These are phyloP conservation scores for Zhuqinia jingwanae DNA, from an alignment of 2,888 invertebrate genomes.

Conservation along the genomic window DNA sequence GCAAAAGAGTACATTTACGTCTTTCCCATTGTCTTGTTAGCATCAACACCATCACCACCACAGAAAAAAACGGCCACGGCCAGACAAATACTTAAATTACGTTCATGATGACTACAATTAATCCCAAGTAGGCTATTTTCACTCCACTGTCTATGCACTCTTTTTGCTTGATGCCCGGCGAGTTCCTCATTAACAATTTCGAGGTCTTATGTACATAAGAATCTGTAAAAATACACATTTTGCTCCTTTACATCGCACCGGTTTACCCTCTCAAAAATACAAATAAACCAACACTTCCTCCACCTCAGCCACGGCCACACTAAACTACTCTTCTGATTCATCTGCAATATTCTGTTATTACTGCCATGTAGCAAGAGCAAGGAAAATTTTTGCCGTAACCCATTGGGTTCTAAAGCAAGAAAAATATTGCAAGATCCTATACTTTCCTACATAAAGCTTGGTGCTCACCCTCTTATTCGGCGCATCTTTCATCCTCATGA, in stretches of 20 bases:
- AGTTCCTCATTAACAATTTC: constrained; percentile 66
- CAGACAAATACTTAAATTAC: constrained; percentile 66
- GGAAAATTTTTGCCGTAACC: neutral
- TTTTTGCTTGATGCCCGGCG: constrained; percentile 64
- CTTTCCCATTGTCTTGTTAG: constrained; percentile 63
- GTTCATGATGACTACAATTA: constrained; percentile 66
- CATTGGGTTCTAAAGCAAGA: constrained; percentile 1
- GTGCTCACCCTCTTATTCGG: neutral
- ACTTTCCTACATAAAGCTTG: constrained; percentile 1
- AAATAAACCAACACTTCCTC: constrained; percentile 28
- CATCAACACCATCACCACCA: constrained; percentile 45
- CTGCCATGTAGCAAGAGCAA: neutral
- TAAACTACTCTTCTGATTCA: constrained; percentile 17
- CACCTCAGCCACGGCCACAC: neutral
- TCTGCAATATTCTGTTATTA: constrained; percentile 47
- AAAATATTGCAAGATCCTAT: constrained; percentile 35
- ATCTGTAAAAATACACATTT: constrained; percentile 44
- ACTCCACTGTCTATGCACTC: constrained; percentile 35
- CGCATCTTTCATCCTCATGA: neutral
- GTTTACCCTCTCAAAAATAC: constrained; percentile 49
- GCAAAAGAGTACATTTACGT: constrained; percentile 28
- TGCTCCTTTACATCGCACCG: neutral
- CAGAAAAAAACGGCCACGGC: constrained; percentile 35
- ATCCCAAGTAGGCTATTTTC: constrained; percentile 67
- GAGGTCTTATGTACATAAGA: constrained; percentile 46